Base-by-base conservation (phyloP, 2,888 invertebrate species). In the Priocnemis perturbator region DNA sequence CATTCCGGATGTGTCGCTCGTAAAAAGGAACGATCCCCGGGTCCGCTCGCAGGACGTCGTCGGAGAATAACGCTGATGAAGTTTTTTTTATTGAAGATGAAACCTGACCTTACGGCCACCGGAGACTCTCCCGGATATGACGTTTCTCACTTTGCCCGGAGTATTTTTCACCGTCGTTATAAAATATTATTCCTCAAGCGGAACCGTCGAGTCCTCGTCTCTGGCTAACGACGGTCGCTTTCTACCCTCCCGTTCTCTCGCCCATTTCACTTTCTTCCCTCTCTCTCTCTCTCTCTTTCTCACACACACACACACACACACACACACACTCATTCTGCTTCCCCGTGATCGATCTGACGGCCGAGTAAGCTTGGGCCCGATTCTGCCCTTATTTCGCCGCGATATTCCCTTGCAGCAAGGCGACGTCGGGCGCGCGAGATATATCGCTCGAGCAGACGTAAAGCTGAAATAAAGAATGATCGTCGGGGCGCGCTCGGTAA, bases 121-220 rank as follows among this genome's bases (percentile, higher is more conserved):
- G 37, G 37, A 37, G 63, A 62, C 37, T 19, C 56, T 66, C 48
- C 55, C 50, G 45, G 67, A 50, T 67, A 60, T 61, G 44, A 14
- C 60, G 64, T 37, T 53, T 20, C 52, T 58, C 60, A 64, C 67
- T 37, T 5, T 56, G 64, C 45, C 45, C 57, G 64, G 37, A 69
- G 56, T 60, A 71, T 78, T 78, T 77, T 71, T 78, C 69, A 63
- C 58, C 56, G 44, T 64, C 64, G 58, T 69, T 69, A 61, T 78
- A 72, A 71, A 78, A 73, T 62, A 66, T 69, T 48, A 64, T 67
- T 69, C 68, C 68, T 17, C 55, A 23, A 64, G 58, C 57, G 57
- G 47, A 30, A 37, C 9, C 44, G 47, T 47, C 21, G 50, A 45
- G 52, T n/a, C 9, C 52, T 57, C 55, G 60, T 60, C 17, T 44